phyloP scores from a whole-genome alignment of 2,888 invertebrate species.

The Perizoma flavofasciatum region DNA sequence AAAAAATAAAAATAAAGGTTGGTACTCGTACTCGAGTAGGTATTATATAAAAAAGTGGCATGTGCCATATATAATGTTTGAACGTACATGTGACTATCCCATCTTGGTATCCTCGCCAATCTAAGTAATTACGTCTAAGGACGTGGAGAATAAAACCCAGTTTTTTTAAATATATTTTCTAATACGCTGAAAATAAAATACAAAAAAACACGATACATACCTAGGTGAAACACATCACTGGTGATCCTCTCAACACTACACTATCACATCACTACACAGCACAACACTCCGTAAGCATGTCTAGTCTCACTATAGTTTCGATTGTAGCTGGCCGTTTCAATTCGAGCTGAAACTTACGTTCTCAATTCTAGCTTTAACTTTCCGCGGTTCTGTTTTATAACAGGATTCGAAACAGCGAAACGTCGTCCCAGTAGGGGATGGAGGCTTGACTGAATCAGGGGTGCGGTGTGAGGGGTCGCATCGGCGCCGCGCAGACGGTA shows the following conservation, averaged over 20 bases:
- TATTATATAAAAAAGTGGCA: too few relatives aligned
- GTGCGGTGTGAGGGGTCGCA: slow-evolving; percentile 38
- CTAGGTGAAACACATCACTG: slow-evolving; percentile 13
- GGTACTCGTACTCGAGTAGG: too few relatives aligned
- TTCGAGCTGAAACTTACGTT: slow-evolving; percentile 8
- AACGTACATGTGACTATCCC: too few relatives aligned
- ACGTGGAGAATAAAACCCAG: too few relatives aligned
- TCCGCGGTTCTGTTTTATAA: slow-evolving; percentile 27
- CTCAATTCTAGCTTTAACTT: slow-evolving; percentile 1
- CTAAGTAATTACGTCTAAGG: too few relatives aligned
- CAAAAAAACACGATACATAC: slow-evolving; percentile 3
- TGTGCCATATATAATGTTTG: too few relatives aligned
- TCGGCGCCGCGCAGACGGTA: slow-evolving; percentile 61
- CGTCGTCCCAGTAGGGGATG: slow-evolving; percentile 49
- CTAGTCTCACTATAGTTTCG: slow-evolving; percentile 15
- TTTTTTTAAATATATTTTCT: too few relatives aligned
- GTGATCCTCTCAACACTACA: slow-evolving; percentile 11
- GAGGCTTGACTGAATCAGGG: slow-evolving; percentile 54
- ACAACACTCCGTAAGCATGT: slow-evolving; percentile 15
- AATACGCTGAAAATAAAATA: too few relatives aligned
- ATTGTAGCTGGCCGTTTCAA: too few relatives aligned
- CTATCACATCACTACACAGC: slow-evolving; percentile 25
- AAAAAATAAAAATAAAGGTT: too few relatives aligned
- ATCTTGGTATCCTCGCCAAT: too few relatives aligned
- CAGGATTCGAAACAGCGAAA: slow-evolving; percentile 32